Evolutionary conservation across 1,140 invertebrate genomes (phyloP), one percentile per base, ranked within the genome.

Genomic region (Batillaria attramentaria): DNA sequence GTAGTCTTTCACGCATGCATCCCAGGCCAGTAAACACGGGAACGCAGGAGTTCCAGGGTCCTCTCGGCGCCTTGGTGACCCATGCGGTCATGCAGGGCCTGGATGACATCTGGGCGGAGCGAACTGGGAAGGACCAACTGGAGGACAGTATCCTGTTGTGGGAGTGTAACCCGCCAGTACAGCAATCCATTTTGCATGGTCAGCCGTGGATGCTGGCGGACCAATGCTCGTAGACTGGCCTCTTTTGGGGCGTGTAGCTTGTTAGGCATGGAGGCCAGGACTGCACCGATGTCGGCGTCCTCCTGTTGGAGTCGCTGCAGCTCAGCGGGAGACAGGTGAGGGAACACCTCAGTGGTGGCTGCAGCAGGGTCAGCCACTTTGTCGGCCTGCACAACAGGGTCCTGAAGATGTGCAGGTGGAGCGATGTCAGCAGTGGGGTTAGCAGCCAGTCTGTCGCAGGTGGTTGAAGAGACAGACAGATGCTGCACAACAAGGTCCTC

Each of bases 1-100:
- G 78, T 33, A 73, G 79, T 31, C 79, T 65, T 6, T 82, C 66
- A 3, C n/a, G 16, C 43, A 31, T 57, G 62, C 77, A 81, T 80
- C 31, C 42, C 2, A 41, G 82, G 78, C 82, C 80, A 85, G 54
- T 50, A 81, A 62, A 24, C 80, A 68, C 79, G 57, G 37, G 20
- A 54, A 57, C 72, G 41, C 6, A 81, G 41, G 41, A 83, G 60
- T 16, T 50, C 28, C 16, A 81, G 18, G 3, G 84, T 84, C n/a
- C 79, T 33, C 46, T 81, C 68, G 24, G 28, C 28, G 24, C 78
- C 75, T 35, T 78, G 82, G 70, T 83, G 84, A 28, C 82, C 84
- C 8, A 33, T 6, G 6, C 41, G 24, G 43, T 78, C 69, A 43
- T 83, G 81, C 31, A 42, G 3, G 10, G 35, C 18, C 18, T 77